Conservation (phyloP, 2,113 vertebrate species). For the Cyanoliseus patagonus region DNA sequence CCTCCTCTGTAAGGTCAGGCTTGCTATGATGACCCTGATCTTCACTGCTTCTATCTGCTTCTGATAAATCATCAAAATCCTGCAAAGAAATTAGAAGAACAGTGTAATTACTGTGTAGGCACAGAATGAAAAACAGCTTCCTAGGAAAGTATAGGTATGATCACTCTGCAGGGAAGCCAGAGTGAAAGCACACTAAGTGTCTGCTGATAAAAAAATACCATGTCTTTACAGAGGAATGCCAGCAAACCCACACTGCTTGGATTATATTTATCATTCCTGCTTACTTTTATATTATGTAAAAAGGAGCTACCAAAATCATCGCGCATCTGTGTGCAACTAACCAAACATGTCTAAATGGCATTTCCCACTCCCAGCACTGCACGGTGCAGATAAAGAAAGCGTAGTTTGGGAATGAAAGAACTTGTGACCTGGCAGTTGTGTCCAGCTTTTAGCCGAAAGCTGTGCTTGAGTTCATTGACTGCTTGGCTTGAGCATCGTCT, state of each 20-base stretch:
- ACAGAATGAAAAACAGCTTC: background rate
- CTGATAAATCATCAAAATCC: conserved; percentile 68
- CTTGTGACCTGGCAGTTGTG: background rate
- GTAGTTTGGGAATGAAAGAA: background rate
- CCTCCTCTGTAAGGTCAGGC: conserved; percentile 71
- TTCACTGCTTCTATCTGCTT: conserved; percentile 60
- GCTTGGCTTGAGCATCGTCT: background rate
- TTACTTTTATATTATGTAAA: background rate
- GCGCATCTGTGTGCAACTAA: background rate
- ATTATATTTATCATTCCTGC: background rate
- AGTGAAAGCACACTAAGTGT: background rate
- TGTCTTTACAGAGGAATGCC: background rate
- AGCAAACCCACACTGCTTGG: background rate
- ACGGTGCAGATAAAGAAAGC: background rate
- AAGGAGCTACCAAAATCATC: background rate
- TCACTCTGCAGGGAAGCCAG: background rate
- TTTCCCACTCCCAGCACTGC: background rate
- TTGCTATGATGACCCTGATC: conserved; percentile 22
- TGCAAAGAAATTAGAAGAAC: conserved; percentile 8
- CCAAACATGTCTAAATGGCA: background rate
- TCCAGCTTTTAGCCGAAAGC: background rate
- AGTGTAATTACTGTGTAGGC: background rate
- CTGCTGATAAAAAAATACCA: background rate
- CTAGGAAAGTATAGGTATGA: background rate
- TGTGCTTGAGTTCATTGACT: rapidly evolving